Base-by-base conservation (phyloP, 2,797 vertebrate genomes). In the Silurus lanzhouensis region DNA sequence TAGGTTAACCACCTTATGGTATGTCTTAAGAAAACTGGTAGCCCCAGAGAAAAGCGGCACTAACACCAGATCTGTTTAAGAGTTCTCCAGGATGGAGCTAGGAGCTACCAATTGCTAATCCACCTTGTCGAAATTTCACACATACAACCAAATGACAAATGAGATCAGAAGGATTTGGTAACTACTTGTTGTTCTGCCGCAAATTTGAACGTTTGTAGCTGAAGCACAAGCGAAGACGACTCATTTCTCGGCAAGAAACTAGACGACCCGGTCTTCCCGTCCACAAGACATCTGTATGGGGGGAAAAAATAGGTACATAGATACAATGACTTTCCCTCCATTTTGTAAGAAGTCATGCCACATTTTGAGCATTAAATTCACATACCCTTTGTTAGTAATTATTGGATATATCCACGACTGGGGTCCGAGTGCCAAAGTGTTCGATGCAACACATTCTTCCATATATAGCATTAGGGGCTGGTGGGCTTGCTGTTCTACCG, bases 381-480 rank as follows among this genome's bases (percentile, higher is more conserved):
- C 12, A 6, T 12, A 83, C 96, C 96, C 96, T 2, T 85, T 90
- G 64, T 96, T 97, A 82, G 87, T 78, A 60, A 96, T 93, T 71
- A 97, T 86, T 1, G 93, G 90, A 88, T 95, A 92, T 44, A 91
- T 75, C 55, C 89, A 92, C 60, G 84, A 92, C 13, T 84, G 81
- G 0, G 8, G 83, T 17, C 84, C 90, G 5, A 91, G 85, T 25
- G 89, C 86, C 1, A 88, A 81, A 0, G 72, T 89, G 0, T 89
- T 85, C 0, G 92, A 91, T 1, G 93, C 93, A 0, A 96, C 94
- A 88, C 97, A 97, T 84, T 96, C 93, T 3, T 97, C 95, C 86
- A 97, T 52, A 0, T 94, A 92, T 76, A 97, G 87, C 63, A 93
- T 88, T 76, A 96, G 74, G 0, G 95, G 94, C 70, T 94, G 91